These are phyloP conservation scores for Zaprionus davidi DNA, from an alignment of 1,140 invertebrate genomes.

Conservation along the genomic window DNA sequence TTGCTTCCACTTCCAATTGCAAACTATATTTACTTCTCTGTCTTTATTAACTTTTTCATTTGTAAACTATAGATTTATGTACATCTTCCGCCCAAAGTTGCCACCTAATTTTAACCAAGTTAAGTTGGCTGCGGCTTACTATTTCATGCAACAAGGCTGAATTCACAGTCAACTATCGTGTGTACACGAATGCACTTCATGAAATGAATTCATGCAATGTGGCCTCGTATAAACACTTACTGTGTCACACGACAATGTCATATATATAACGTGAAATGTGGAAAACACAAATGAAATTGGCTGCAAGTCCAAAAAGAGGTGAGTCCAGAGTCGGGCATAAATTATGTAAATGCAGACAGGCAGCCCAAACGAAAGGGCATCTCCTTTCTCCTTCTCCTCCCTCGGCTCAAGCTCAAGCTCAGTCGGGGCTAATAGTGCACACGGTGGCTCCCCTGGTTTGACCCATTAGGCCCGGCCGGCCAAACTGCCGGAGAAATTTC, in stretches of 20 bases:
- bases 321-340: conserved; percentile 43
- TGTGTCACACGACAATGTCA: conserved; percentile 33
- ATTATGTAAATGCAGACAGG: conserved; percentile 71
- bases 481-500: conserved; percentile 51
- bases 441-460: conserved; percentile 29
- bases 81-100: no score
- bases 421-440: conserved; percentile 48
- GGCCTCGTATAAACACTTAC: no score
- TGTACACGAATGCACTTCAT: no score
- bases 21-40: no score
- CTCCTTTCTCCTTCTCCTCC: neutral
- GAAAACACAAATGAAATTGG: conserved; percentile 57
- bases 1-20: no score
- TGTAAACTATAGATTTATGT: no score
- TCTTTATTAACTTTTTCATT: no score
- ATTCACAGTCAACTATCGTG: no score
- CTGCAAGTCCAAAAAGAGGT: conserved; percentile 33
- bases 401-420: conserved; percentile 16
- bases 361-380: neutral
- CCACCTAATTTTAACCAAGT: no score
- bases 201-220: no score
- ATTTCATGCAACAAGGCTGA: no score
- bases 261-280: conserved; percentile 75
- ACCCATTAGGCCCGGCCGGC: conserved; percentile 62
- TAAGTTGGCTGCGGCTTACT: no score